Evolutionary conservation across 2,888 invertebrate species (phyloP).

Genomic region (Coenonympha arcania): DNA sequence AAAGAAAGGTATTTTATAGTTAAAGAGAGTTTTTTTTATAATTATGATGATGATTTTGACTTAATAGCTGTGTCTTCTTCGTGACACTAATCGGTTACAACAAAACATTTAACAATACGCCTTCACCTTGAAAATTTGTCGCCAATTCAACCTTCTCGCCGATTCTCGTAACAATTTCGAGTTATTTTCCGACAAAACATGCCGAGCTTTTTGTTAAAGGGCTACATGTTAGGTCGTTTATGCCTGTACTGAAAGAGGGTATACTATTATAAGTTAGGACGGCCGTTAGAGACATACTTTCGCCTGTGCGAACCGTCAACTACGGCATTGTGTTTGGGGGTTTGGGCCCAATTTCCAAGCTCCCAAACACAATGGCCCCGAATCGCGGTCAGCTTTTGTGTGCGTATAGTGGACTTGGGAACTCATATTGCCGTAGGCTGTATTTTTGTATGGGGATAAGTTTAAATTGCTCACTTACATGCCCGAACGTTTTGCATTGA

Average conservation of each 20-base stretch:
- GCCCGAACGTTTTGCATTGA: neutral
- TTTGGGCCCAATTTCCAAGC: conserved; percentile 9
- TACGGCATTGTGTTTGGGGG: conserved; percentile 5
- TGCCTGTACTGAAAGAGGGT: neutral
- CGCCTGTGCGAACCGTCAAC: conserved; percentile 5
- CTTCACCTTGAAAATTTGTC: too few relatives aligned
- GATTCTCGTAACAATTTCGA: neutral
- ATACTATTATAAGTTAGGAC: conserved; percentile 4
- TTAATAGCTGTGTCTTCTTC: too few relatives aligned
- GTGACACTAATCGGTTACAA: too few relatives aligned
- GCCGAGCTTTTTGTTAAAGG: neutral
- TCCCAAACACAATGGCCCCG: conserved; percentile 5
- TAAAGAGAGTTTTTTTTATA: too few relatives aligned
- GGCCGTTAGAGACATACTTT: conserved; percentile 9
- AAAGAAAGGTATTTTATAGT: too few relatives aligned
- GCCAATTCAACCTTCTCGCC: too few relatives aligned
- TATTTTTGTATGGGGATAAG: conserved; percentile 7
- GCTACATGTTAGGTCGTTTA: neutral
- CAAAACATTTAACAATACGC: too few relatives aligned
- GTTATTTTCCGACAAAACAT: neutral
- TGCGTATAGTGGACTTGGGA: conserved; percentile 4
- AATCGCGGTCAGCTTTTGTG: conserved; percentile 11
- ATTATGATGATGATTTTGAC: too few relatives aligned
- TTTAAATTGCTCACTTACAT: conserved; percentile 8
- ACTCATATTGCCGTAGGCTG: conserved; percentile 4